Percentiles rank a stretch among this genome's conserved stretches.
phyloP scores from a whole-genome alignment of 2,797 vertebrate genomes.

The Gila robusta region DNA sequence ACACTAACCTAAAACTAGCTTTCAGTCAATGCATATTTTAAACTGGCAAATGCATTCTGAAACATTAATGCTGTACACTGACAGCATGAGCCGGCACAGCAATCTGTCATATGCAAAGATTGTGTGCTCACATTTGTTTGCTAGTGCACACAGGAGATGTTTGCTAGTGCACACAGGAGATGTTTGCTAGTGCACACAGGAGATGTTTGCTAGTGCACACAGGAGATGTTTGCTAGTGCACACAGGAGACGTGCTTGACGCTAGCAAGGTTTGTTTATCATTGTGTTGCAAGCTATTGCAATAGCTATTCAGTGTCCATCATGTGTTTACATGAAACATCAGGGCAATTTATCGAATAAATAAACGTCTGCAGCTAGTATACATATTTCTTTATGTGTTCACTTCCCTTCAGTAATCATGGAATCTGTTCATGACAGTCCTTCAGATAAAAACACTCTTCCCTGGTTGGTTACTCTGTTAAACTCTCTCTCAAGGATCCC shows the following conservation, averaged over 20 bases:
- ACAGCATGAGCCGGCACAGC: background rate
- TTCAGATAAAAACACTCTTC: slow-evolving; percentile 44
- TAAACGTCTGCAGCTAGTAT: background rate
- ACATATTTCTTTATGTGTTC: background rate
- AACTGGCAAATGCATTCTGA: slow-evolving; percentile 32
- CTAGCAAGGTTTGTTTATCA: background rate
- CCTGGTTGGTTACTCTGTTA: slow-evolving; percentile 56
- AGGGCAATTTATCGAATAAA: background rate
- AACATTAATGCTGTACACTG: slow-evolving; percentile 24
- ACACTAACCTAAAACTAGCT: slow-evolving; percentile 48
- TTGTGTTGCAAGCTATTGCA: background rate
- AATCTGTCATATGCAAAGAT: background rate
- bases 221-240: slow-evolving; percentile 53
- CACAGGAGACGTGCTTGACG: slow-evolving; percentile 9
- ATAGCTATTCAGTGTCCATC: background rate
- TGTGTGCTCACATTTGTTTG: slow-evolving; percentile 45
- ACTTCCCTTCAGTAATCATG: slow-evolving; percentile 50
- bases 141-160: slow-evolving; percentile 38
- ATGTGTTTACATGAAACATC: slow-evolving; percentile 19
- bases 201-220: slow-evolving; percentile 53
- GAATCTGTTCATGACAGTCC: slow-evolving; percentile 44
- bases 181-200: too few relatives aligned
- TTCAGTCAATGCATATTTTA: slow-evolving; percentile 43
- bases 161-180: slow-evolving; percentile 31
- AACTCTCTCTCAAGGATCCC: slow-evolving; percentile 46